phyloP scores from a whole-genome alignment of 2,113 vertebrate genomes.

The Microtus ochrogaster region DNA sequence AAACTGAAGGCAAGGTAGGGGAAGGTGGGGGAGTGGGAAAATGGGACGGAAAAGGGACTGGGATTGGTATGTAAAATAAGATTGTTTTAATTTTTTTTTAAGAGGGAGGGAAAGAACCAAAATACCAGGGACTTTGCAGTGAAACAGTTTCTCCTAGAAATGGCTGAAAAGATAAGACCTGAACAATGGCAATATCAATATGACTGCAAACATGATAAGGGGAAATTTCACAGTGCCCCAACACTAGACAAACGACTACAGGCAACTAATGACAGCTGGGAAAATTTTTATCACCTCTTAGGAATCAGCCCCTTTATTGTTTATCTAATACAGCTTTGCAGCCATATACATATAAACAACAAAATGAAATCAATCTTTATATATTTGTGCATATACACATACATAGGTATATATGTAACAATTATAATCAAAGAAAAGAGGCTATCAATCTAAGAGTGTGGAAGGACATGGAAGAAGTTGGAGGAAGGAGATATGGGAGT shows the following conservation, averaged over 20 bases:
- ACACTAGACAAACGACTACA: background rate
- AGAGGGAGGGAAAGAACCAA: background rate
- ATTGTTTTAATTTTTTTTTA: no score
- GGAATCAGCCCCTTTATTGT: background rate
- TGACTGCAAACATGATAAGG: background rate
- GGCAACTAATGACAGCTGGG: background rate
- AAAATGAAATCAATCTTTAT: background rate
- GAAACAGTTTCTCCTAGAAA: background rate
- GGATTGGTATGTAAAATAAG: no score
- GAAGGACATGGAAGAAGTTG: background rate
- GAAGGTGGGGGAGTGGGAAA: no score
- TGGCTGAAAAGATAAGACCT: background rate
- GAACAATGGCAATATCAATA: background rate
- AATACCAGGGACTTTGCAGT: background rate
- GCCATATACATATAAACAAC: background rate
- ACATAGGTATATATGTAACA: background rate
- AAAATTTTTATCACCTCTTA: background rate
- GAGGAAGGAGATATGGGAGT: background rate
- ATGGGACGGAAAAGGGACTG: no score
- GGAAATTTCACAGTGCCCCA: background rate
- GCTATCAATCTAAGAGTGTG: background rate
- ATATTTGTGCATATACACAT: background rate
- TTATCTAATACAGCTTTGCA: background rate
- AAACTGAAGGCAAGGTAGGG: no score
- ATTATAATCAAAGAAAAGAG: background rate